Evolutionary conservation across 1,140 invertebrate species (phyloP).

Genomic region (Zophobas atratus): DNA sequence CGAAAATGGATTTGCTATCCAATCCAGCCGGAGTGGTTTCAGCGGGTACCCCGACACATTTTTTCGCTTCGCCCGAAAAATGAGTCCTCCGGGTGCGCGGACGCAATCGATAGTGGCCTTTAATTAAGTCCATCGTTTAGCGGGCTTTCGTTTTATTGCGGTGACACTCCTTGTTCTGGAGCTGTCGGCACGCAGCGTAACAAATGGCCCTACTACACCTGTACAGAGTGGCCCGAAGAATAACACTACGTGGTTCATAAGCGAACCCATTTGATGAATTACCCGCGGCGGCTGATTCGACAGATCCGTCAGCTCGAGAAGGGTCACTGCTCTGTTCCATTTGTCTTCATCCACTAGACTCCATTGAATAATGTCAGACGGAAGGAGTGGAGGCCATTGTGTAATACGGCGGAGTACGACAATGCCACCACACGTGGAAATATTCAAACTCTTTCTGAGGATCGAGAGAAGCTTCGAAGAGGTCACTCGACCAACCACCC

Average conservation of each 20-base stretch:
- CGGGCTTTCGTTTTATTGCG: conserved; percentile 26
- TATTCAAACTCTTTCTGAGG: conserved; percentile 2
- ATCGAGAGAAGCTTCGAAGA: neutral
- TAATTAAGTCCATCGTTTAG: conserved; percentile 36
- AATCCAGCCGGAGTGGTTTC: neutral
- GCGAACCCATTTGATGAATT: conserved; percentile 46
- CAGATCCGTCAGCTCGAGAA: conserved; percentile 49
- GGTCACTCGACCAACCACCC: conserved; percentile 15
- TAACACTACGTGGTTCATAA: conserved; percentile 38
- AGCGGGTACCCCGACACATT: neutral
- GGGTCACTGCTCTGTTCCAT: conserved; percentile 49
- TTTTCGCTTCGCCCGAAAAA: conserved; percentile 1
- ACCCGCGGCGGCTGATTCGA: conserved; percentile 50
- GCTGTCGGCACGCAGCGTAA: conserved; percentile 33
- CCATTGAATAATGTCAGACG: conserved; percentile 51
- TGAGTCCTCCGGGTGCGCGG: conserved; percentile 1
- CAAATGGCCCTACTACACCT: conserved; percentile 39
- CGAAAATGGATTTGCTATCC: no score
- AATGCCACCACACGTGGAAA: conserved; percentile 8
- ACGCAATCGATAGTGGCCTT: conserved; percentile 27
- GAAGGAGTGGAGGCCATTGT: conserved; percentile 46
- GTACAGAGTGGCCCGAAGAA: conserved; percentile 34
- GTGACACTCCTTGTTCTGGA: conserved; percentile 44
- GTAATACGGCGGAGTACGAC: conserved; percentile 34
- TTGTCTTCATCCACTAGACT: conserved; percentile 50